Evolutionary conservation across 2,888 invertebrate species (phyloP).

Genomic region (Argynnis bischoffii): DNA sequence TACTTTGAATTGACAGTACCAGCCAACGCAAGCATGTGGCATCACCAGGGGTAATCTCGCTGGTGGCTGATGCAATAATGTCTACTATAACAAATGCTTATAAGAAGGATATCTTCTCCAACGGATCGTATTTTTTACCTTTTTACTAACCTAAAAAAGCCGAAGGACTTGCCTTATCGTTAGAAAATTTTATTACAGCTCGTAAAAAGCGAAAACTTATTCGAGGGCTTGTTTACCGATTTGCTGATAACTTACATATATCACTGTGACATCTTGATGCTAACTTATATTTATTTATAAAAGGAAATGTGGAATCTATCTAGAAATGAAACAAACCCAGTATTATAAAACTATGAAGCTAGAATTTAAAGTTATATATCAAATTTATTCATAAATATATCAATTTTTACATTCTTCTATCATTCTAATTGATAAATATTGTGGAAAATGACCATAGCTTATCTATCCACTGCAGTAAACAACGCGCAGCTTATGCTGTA

Average conservation of each 20-base stretch:
- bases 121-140: constrained; percentile 37
- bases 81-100: constrained; percentile 22
- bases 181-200: constrained; percentile 30
- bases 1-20: no score
- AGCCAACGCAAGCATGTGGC: no score
- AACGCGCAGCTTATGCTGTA: no score
- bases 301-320: no score
- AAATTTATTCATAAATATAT: neutral
- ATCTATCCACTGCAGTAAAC: neutral
- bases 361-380: no score
- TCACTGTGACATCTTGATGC: constrained; percentile 7
- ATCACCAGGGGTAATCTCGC: no score
- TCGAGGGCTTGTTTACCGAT: constrained; percentile 21
- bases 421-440: no score
- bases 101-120: constrained; percentile 32
- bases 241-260: constrained; percentile 8
- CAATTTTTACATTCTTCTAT: neutral
- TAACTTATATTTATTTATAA: constrained; percentile 3
- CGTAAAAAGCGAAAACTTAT: constrained; percentile 28
- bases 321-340: no score
- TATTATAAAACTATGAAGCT: no score
- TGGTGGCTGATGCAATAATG: no score
- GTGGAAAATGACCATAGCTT: no score
- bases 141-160: constrained; percentile 32
- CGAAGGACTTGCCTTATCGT: constrained; percentile 28